phyloP scores from a whole-genome alignment of 2,113 vertebrate species.

The Ceyx cyanopectus region DNA sequence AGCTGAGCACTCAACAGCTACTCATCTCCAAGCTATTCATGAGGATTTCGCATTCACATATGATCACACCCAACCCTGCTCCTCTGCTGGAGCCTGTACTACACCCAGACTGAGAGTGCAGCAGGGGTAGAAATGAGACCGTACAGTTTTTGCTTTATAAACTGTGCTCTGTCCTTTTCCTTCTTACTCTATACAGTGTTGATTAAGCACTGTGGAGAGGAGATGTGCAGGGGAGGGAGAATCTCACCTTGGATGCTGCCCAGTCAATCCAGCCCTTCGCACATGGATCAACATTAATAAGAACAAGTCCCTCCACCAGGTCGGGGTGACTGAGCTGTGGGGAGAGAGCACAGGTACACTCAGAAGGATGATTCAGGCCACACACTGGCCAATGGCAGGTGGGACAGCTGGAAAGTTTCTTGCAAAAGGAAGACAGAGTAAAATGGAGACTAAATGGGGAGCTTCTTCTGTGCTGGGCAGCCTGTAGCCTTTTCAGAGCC shows the following conservation, averaged over 20 bases:
- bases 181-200: neutral
- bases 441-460: neutral
- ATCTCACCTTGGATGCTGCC: slow-evolving; percentile 93
- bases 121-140: neutral
- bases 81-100: neutral
- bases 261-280: slow-evolving; percentile 98
- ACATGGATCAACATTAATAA: slow-evolving; percentile 95
- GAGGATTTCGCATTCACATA: neutral
- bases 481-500: neutral
- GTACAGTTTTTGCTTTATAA: neutral
- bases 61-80: neutral
- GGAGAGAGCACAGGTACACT: slow-evolving; percentile 18
- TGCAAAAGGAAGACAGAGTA: neutral
- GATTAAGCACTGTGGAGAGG: neutral
- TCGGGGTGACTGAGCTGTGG: slow-evolving; percentile 88
- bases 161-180: neutral
- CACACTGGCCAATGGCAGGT: neutral
- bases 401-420: neutral
- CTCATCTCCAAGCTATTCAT: neutral
- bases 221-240: neutral
- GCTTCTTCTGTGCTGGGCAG: neutral
- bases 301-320: slow-evolving; percentile 93
- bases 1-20: neutral
- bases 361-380: neutral
- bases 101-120: neutral